phyloP scores from a whole-genome alignment of 2,113 vertebrate genomes.

The Willisornis vidua region DNA sequence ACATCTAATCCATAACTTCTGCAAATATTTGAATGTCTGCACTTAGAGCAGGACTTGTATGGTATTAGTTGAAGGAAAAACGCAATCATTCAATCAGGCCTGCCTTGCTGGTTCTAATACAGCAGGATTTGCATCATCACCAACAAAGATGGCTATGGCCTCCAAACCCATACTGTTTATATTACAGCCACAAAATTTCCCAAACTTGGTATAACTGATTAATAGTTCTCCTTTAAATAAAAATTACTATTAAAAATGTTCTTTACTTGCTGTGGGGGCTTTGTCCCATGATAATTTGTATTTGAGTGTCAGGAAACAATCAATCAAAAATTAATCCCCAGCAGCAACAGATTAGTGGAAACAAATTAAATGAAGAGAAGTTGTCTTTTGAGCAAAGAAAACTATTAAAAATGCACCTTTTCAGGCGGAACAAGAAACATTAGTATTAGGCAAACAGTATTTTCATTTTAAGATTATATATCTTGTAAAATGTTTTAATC shows the following conservation, averaged over 20 bases:
- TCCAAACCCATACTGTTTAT: background rate
- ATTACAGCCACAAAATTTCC: background rate
- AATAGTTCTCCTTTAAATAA: background rate
- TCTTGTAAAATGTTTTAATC: background rate
- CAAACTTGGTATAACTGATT: background rate
- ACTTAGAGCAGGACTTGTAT: background rate
- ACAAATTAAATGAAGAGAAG: background rate
- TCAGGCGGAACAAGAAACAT: background rate
- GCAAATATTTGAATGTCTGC: background rate
- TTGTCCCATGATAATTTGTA: background rate
- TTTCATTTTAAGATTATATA: background rate
- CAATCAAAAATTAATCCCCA: background rate
- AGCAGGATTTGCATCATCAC: background rate
- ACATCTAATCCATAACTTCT: background rate
- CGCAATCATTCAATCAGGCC: background rate
- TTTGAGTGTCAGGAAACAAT: background rate
- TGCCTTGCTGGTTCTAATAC: background rate
- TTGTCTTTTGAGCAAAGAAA: background rate
- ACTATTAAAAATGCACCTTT: background rate
- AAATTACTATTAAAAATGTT: background rate
- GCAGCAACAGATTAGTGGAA: background rate
- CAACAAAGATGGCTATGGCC: background rate
- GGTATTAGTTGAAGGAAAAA: background rate
- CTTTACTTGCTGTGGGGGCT: background rate
- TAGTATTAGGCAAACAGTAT: background rate